These are phyloP conservation scores for Rapana venosa DNA, from an alignment of 2,888 invertebrate species.

Conservation along the genomic window DNA sequence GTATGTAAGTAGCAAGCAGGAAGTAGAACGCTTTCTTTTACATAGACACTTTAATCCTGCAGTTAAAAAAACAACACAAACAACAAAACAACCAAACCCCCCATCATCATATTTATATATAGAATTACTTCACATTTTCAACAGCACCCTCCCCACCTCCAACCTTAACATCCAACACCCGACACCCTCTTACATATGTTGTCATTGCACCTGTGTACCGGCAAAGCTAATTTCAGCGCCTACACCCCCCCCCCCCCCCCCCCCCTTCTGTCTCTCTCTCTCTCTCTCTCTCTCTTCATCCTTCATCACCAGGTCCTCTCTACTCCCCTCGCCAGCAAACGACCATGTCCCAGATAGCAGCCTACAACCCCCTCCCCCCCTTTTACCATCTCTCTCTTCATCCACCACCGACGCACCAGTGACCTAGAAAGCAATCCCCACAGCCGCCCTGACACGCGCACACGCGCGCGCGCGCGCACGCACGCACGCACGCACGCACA, in stretches of 20 bases:
- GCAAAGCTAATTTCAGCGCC: background rate
- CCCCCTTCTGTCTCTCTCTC: too few species aligned
- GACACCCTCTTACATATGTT: too few species aligned
- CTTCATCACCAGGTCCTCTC: background rate
- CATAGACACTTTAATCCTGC: too few species aligned
- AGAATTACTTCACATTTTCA: too few species aligned
- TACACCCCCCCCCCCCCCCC: background rate
- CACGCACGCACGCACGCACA: background rate
- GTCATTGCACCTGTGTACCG: too few species aligned
- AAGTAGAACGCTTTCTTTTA: too few species aligned
- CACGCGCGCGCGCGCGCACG: background rate
- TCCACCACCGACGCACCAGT: slow-evolving; percentile 32
- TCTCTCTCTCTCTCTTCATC: background rate
- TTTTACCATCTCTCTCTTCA: background rate
- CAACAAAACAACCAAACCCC: too few species aligned
- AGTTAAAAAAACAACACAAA: too few species aligned
- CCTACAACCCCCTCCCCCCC: background rate
- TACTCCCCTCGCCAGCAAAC: background rate
- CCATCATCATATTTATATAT: too few species aligned
- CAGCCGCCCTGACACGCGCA: background rate
- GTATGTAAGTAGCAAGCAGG: too few species aligned
- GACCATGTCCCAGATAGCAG: background rate
- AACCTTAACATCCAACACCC: background rate
- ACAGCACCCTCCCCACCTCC: too few species aligned
- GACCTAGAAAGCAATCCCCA: slow-evolving; percentile 35